A percentile compares a stretch with the other conserved stretches of the same genome.
Evolutionary conservation across 2,113 vertebrate genomes (phyloP).

Genomic region (Aspidoscelis tigris): DNA sequence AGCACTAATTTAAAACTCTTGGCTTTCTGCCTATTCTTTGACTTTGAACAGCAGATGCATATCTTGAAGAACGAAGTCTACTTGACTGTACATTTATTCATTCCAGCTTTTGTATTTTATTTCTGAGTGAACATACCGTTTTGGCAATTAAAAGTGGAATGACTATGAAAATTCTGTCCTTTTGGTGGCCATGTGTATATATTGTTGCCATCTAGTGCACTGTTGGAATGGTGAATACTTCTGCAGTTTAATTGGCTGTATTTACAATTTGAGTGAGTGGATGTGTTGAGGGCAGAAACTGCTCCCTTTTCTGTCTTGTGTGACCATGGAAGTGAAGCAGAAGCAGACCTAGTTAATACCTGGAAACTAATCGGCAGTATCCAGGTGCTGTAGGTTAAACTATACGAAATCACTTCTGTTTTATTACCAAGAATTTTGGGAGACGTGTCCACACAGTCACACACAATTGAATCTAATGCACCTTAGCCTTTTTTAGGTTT

Average conservation of each 20-base stretch:
- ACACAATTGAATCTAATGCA: no score
- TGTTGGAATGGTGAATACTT: neutral
- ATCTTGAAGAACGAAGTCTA: constrained; percentile 27
- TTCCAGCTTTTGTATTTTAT: neutral
- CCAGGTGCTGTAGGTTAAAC: no score
- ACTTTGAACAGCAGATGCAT: constrained; percentile 16
- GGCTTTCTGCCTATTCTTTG: constrained; percentile 23
- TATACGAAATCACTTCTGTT: no score
- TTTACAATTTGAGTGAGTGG: neutral
- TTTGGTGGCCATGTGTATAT: neutral
- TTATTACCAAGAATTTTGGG: no score
- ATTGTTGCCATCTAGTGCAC: neutral
- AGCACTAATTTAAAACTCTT: constrained; percentile 18
- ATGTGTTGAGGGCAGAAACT: no score
- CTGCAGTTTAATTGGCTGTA: neutral
- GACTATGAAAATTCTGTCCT: neutral
- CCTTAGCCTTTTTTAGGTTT: no score
- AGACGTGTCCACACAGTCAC: no score
- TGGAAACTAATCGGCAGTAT: no score
- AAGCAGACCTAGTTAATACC: no score
- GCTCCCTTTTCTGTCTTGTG: no score
- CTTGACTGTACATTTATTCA: neutral
- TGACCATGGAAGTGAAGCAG: no score
- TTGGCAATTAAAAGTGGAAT: neutral
- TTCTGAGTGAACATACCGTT: neutral